phyloP scores from a whole-genome alignment of 2,113 vertebrate genomes.

The Seriola dumerili region DNA sequence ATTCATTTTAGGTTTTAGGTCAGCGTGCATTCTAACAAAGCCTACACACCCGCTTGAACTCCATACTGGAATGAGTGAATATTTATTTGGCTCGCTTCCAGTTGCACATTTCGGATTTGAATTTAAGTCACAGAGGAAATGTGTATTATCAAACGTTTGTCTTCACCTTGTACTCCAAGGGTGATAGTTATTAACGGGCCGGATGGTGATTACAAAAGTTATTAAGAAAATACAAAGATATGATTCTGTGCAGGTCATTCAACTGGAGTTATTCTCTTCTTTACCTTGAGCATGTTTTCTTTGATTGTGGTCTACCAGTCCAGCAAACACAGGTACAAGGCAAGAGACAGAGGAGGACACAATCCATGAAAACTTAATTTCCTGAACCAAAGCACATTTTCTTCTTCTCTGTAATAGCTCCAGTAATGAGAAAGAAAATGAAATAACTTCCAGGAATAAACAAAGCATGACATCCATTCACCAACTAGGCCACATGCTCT shows the following conservation, averaged over 20 bases:
- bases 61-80: constrained; percentile 14
- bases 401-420: constrained; percentile 56
- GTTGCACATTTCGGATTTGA: constrained; percentile 4
- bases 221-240: neutral
- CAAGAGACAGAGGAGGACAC: constrained; percentile 36
- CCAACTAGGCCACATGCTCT: constrained; percentile 5
- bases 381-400: constrained; percentile 53
- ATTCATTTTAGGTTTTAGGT: constrained; percentile 13
- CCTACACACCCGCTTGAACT: constrained; percentile 27
- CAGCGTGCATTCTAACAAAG: constrained; percentile 15
- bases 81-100: constrained; percentile 41
- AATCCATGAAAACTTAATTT: constrained; percentile 65
- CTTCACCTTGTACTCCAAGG: constrained; percentile 6
- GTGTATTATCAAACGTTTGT: constrained; percentile 29
- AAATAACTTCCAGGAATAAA: constrained; percentile 42
- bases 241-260: constrained; percentile 11
- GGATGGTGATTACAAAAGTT: constrained; percentile 13
- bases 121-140: constrained; percentile 16
- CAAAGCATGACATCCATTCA: constrained; percentile 53
- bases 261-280: constrained; percentile 6
- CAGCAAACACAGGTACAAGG: constrained; percentile 11
- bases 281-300: constrained; percentile 12
- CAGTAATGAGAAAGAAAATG: constrained; percentile 66
- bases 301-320: neutral
- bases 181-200: constrained; percentile 1